phyloP scores from a whole-genome alignment of 2,113 vertebrate species.

The Donacobius atricapilla region DNA sequence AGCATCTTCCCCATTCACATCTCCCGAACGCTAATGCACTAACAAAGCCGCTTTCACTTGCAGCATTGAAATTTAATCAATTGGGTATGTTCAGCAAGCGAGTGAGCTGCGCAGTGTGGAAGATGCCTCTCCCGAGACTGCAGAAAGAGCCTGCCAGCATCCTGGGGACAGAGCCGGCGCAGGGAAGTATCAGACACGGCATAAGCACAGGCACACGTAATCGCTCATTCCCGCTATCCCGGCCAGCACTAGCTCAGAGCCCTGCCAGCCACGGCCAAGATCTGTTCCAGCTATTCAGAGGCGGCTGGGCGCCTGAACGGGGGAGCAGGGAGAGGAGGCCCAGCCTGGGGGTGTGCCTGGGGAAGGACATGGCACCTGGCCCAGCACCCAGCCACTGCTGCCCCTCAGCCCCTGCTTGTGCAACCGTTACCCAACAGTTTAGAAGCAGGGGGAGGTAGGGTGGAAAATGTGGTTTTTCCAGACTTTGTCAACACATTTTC shows the following conservation, averaged over 20 bases:
- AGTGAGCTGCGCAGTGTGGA: rapidly evolving
- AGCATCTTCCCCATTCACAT: background rate
- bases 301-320: rapidly evolving
- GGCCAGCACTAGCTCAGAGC: background rate
- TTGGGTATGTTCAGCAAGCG: background rate
- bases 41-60: background rate
- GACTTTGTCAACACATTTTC: background rate
- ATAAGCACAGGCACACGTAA: background rate
- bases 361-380: background rate
- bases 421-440: background rate
- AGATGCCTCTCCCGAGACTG: background rate
- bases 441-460: rapidly evolving
- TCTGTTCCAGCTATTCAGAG: background rate
- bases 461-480: background rate
- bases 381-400: background rate
- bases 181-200: constrained; percentile 26
- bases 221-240: rapidly evolving
- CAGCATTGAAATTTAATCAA: background rate
- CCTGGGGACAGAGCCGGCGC: background rate
- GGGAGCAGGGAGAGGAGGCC: background rate
- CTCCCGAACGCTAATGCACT: background rate
- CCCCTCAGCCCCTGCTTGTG: background rate
- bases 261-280: background rate
- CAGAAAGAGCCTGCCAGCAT: background rate
- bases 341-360: background rate